Conservation (phyloP, 2,797 vertebrate genomes). For the Gymnoscopelus braueri region DNA sequence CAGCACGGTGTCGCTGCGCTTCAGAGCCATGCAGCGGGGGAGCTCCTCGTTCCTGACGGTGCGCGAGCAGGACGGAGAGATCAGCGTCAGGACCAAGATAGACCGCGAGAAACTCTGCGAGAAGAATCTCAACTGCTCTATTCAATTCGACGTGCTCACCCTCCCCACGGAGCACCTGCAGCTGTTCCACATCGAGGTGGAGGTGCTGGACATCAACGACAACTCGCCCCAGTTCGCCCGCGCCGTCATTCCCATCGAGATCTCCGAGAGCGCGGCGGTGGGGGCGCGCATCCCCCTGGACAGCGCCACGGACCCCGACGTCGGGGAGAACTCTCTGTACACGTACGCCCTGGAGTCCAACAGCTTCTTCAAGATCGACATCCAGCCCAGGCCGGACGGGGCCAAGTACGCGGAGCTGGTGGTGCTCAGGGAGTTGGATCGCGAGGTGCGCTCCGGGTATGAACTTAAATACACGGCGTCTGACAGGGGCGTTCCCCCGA, state of each 20-base stretch:
- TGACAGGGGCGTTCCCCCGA: slow-evolving; percentile 91
- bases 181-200: slow-evolving; percentile 94
- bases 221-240: slow-evolving; percentile 94
- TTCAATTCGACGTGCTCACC: slow-evolving; percentile 96
- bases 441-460: slow-evolving; percentile 89
- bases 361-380: slow-evolving; percentile 90
- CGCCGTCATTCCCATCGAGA: slow-evolving; percentile 91
- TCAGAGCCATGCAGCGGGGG: slow-evolving; percentile 92
- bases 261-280: slow-evolving; percentile 93
- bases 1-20: slow-evolving; percentile 87
- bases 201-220: slow-evolving; percentile 97
- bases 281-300: slow-evolving; percentile 95
- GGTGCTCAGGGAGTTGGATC: slow-evolving; percentile 91
- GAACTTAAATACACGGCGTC: slow-evolving; percentile 94
- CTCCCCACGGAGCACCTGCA: slow-evolving; percentile 96
- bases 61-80: slow-evolving; percentile 92
- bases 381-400: slow-evolving; percentile 92
- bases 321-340: slow-evolving; percentile 93
- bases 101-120: slow-evolving; percentile 97
- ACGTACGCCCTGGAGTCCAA: slow-evolving; percentile 91
- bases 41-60: slow-evolving; percentile 87
- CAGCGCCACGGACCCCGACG: slow-evolving; percentile 94
- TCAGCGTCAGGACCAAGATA: slow-evolving; percentile 92
- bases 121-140: slow-evolving; percentile 94
- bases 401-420: slow-evolving; percentile 94